These are phyloP conservation scores for Drosophila paranaensis DNA, from an alignment of 2,888 invertebrate genomes.

Conservation along the genomic window DNA sequence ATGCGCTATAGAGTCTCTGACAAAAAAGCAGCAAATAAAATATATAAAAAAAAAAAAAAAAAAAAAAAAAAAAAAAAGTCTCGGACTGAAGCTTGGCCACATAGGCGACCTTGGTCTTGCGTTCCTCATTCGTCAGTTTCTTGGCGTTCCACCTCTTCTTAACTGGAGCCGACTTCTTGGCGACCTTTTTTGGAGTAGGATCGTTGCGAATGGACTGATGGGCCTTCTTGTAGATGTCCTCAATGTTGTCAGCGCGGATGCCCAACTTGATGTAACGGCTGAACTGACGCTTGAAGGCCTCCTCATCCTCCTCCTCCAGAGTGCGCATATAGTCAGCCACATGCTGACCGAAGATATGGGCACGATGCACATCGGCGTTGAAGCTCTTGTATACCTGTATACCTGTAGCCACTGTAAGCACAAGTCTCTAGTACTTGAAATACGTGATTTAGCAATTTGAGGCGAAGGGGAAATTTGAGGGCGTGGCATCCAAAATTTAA, in stretches of 20 bases:
- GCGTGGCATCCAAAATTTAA: too few relatives aligned
- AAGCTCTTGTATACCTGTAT: too few relatives aligned
- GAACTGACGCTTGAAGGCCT: slow-evolving; percentile 99
- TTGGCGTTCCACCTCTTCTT: slow-evolving; percentile 96
- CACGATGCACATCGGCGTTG: slow-evolving; percentile 97
- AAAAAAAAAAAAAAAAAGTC: too few relatives aligned
- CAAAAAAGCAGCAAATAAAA: too few relatives aligned
- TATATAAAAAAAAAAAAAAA: too few relatives aligned
- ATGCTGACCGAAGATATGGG: slow-evolving; percentile 98
- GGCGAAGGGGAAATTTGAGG: too few relatives aligned
- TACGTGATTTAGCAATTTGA: too few relatives aligned
- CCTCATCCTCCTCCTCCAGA: slow-evolving; percentile 98
- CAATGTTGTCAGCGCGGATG: slow-evolving; percentile 94
- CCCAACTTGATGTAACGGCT: slow-evolving; percentile 97
- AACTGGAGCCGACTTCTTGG: slow-evolving; percentile 85
- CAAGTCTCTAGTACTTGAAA: too few relatives aligned
- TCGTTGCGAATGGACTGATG: slow-evolving; percentile 96
- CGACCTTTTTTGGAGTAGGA: slow-evolving; percentile 89
- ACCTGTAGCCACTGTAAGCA: too few relatives aligned
- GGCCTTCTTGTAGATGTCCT: slow-evolving; percentile 97
- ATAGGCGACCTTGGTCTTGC: slow-evolving; percentile 95
- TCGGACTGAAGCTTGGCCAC: slow-evolving; percentile 87
- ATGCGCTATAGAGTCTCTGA: too few relatives aligned
- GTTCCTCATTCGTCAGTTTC: slow-evolving; percentile 95
- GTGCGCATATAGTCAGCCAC: too few relatives aligned